These are phyloP conservation scores for Prosopocoilus inquinatus DNA, from an alignment of 2,888 invertebrate genomes.

Conservation along the genomic window DNA sequence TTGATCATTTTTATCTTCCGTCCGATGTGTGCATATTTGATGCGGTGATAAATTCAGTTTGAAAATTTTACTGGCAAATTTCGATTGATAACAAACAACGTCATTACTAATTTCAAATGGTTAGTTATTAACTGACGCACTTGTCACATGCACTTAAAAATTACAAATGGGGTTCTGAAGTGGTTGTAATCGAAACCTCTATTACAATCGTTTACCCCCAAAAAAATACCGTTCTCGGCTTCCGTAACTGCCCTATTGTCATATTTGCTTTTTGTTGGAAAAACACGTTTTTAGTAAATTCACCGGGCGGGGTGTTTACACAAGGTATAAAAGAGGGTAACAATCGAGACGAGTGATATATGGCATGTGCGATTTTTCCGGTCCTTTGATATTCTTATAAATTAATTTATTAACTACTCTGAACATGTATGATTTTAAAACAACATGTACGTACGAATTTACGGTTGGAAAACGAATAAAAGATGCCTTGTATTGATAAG, in stretches of 20 bases:
- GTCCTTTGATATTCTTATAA: neutral
- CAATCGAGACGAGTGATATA: conserved; percentile 5
- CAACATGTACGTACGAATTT: neutral
- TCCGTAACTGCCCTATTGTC: conserved; percentile 32
- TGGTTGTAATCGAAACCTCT: conserved; percentile 30
- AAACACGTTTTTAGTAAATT: conserved; percentile 21
- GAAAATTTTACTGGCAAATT: too few relatives aligned
- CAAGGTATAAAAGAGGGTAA: conserved; percentile 17
- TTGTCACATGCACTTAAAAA: neutral
- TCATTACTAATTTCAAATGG: too few relatives aligned
- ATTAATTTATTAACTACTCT: neutral
- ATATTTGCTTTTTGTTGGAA: conserved; percentile 33
- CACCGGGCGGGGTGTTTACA: conserved; percentile 20
- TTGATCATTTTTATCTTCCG: conserved; percentile 31
- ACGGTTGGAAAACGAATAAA: neutral
- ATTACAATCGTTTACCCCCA: conserved; percentile 35
- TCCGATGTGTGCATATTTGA: neutral
- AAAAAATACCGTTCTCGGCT: conserved; percentile 20
- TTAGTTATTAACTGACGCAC: neutral
- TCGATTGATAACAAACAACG: too few relatives aligned
- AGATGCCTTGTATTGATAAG: neutral
- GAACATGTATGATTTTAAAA: neutral
- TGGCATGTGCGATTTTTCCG: neutral
- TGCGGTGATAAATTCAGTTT: too few relatives aligned
- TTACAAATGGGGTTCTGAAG: conserved; percentile 12